These are phyloP conservation scores for Polypedilum pembai DNA, from an alignment of 1,140 invertebrate genomes.

Conservation along the genomic window DNA sequence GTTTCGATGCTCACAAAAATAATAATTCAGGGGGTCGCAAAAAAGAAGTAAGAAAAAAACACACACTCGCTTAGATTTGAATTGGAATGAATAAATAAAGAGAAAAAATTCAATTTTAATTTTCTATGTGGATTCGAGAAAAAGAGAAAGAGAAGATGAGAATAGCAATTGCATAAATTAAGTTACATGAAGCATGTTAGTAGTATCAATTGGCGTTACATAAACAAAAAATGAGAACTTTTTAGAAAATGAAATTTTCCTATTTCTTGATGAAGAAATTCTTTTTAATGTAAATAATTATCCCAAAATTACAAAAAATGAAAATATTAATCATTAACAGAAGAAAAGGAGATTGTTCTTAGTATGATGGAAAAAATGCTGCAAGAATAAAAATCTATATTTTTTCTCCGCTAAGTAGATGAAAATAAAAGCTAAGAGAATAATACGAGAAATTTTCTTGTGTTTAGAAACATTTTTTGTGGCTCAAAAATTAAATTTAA, in stretches of 20 bases:
- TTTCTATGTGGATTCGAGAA: not conserved
- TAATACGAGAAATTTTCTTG: too few species aligned
- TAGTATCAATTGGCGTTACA: not conserved
- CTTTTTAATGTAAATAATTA: not conserved
- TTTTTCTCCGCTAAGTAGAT: slow-evolving; percentile 11
- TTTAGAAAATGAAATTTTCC: not conserved
- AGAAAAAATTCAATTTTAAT: too few species aligned
- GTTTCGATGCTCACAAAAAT: not conserved
- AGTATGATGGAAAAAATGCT: not conserved
- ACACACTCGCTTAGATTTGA: too few species aligned
- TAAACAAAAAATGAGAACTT: not conserved
- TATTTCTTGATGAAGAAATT: too few species aligned
- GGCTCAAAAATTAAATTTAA: too few species aligned
- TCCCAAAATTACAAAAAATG: not conserved
- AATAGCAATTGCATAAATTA: not conserved
- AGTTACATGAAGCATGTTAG: not conserved
- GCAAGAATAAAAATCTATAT: not conserved
- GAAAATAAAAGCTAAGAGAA: not conserved
- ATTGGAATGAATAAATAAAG: too few species aligned
- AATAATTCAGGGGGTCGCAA: not conserved
- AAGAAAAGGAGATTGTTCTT: not conserved
- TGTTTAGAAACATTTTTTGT: too few species aligned
- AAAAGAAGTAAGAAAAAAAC: not conserved
- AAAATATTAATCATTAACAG: not conserved
- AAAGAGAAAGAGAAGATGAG: not conserved